A percentile compares a stretch with the other conserved stretches of the same genome.
Evolutionary conservation across 2,113 vertebrate genomes (phyloP).

Genomic region (Upupa epops): DNA sequence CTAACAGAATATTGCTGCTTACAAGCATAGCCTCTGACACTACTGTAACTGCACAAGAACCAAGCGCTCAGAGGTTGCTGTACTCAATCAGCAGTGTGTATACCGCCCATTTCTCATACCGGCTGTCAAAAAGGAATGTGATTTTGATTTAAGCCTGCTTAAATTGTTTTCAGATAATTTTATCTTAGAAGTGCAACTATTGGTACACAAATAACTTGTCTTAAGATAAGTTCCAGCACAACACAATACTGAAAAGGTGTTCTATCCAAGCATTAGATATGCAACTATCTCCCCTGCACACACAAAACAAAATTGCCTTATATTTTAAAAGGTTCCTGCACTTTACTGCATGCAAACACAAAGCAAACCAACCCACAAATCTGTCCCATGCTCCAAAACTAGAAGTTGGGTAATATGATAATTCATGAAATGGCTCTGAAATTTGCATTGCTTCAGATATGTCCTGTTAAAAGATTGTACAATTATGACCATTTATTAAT

Average conservation of each 20-base stretch:
- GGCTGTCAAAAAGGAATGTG: neutral
- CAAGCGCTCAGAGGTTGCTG: neutral
- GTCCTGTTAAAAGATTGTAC: neutral
- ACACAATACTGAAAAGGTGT: neutral
- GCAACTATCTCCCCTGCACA: neutral
- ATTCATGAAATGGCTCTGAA: neutral
- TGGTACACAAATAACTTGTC: neutral
- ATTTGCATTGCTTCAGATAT: neutral
- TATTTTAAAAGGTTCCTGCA: neutral
- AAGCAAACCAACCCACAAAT: neutral
- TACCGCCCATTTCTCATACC: neutral
- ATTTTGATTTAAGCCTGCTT: neutral
- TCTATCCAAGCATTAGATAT: neutral
- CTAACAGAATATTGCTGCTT: neutral
- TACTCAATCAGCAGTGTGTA: fast-evolving
- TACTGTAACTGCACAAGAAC: neutral
- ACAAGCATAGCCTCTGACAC: neutral
- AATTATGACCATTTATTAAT: neutral
- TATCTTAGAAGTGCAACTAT: neutral
- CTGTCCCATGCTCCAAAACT: neutral
- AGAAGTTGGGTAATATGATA: neutral
- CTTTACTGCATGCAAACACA: neutral
- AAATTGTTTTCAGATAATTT: neutral
- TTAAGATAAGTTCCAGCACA: neutral
- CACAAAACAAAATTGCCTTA: neutral